A percentile compares a stretch with the other conserved stretches of the same genome.
Evolutionary conservation across 2,797 vertebrate species (phyloP).

Genomic region (Cossypha niveicapilla): DNA sequence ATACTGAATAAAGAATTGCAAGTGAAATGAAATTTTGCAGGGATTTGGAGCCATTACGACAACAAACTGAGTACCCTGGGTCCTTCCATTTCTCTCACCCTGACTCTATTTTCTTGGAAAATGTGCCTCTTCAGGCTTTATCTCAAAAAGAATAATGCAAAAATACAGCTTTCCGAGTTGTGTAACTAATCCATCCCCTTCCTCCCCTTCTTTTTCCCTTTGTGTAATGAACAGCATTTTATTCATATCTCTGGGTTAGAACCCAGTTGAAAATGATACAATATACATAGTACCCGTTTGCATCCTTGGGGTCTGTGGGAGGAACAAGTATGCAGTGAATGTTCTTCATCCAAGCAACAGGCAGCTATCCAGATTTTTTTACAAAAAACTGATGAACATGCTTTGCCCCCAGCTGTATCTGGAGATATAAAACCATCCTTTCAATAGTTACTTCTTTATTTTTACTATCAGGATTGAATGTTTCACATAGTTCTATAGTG

Average conservation of each 20-base stretch:
- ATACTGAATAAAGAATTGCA: not conserved
- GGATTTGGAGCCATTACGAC: not conserved
- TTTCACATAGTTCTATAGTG: not conserved
- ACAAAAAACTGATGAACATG: constrained; percentile 43
- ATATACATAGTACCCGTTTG: constrained; percentile 40
- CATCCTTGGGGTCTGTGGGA: constrained; percentile 61
- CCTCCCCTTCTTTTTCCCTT: not conserved
- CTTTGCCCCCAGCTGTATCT: constrained; percentile 51
- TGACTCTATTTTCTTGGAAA: not conserved
- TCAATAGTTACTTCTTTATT: constrained; percentile 51
- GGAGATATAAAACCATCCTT: constrained; percentile 35
- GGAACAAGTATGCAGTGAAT: constrained; percentile 43
- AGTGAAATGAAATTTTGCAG: not conserved
- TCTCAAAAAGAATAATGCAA: constrained; percentile 3
- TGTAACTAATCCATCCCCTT: constrained; percentile 29
- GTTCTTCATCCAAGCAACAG: constrained; percentile 54
- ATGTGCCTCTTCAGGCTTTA: not conserved
- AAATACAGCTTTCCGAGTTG: constrained; percentile 22
- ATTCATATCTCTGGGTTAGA: constrained; percentile 56
- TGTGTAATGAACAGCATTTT: constrained; percentile 51
- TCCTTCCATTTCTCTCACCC: not conserved
- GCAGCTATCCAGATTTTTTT: constrained; percentile 58
- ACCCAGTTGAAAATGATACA: constrained; percentile 37
- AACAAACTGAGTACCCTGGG: not conserved
- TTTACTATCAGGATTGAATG: constrained; percentile 1